Evolutionary conservation across 2,888 invertebrate genomes (phyloP).

Genomic region (Pedicia rivosa): DNA sequence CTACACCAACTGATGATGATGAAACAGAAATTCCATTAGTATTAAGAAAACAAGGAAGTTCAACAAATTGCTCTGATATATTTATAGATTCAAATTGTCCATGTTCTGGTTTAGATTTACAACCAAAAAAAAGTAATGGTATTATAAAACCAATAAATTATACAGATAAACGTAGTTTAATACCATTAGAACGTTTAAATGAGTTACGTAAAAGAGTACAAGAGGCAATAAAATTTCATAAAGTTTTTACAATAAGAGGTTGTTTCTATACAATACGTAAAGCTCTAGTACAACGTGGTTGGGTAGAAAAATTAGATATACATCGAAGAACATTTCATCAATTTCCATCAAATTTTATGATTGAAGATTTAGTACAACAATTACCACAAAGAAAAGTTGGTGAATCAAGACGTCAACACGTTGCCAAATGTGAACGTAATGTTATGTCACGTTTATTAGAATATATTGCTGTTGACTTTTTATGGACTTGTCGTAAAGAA

Average conservation of each 20-base stretch:
- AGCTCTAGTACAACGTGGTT: conserved; percentile 52
- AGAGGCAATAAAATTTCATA: conserved; percentile 43
- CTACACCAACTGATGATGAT: too few relatives aligned
- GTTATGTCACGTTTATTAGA: conserved; percentile 62
- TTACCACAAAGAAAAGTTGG: conserved; percentile 26
- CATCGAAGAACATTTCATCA: conserved; percentile 26
- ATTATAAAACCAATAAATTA: background rate
- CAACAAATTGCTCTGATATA: conserved; percentile 9
- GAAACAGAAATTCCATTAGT: conserved; percentile 11
- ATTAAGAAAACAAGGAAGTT: conserved; percentile 11
- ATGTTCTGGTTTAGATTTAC: conserved; percentile 10
- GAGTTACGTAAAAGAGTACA: conserved; percentile 48
- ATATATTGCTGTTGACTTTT: conserved; percentile 66
- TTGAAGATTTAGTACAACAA: conserved; percentile 26
- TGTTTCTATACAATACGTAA: conserved; percentile 54
- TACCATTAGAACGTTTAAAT: conserved; percentile 46
- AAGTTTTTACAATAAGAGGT: conserved; percentile 53
- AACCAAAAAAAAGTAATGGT: conserved; percentile 10
- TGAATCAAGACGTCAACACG: conserved; percentile 35
- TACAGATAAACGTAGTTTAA: conserved; percentile 31
- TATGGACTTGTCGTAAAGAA: conserved; percentile 80
- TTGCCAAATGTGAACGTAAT: conserved; percentile 49
- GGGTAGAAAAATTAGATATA: conserved; percentile 35
- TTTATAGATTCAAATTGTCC: conserved; percentile 9
- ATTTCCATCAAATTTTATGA: conserved; percentile 19